Evolutionary conservation across 2,797 vertebrate species (phyloP), one percentile per base, ranked within the genome.

Genomic region (Carcharodon carcharias): DNA sequence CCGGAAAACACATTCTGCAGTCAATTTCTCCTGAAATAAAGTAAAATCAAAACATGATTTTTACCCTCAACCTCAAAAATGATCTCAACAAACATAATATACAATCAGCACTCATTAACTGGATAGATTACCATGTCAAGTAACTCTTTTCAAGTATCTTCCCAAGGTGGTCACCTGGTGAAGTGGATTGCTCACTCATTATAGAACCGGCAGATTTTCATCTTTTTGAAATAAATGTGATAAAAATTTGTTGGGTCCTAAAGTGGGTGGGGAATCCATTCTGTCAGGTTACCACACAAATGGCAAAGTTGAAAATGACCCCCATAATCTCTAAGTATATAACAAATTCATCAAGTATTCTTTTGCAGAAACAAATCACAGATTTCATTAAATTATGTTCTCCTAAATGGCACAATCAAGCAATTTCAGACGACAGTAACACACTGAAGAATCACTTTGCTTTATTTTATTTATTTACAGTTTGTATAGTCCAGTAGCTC

Each of bases 1-100:
- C 98, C 98, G 98, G 98, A 99, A 99, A 96, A 99, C 98, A 96
- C 98, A 98, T 97, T 99, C 99, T 87, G 99, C 98, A 40, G 99
- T 99, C 97, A 99, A 97, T 97, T 99, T 99, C 96, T 99, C 99
- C 99, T 99, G 98, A 77, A 97, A 97, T 96, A 96, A 97, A 97
- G 8, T 69, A 73, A 69, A 95, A 93, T 77, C 26, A 71, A 71
- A 73, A 56, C 50, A 95, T 73, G 16, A 58, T n/a, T 95, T 61
- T 35, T 50, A 50, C 45, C 1, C 45, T 50, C 45, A 50, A 50
- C 45, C 45, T 50, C 45, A 50, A 50, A 50, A 92, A n/a, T 18
- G 6, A 63, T 63, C 40, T 63, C 14, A 63, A 40, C 58, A 0
- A 65, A 63, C 35, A 92, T 63, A n/a, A 16, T 26, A 63, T n/a